Conservation (phyloP, 1,140 invertebrate genomes). For the Colletes latitarsis region DNA sequence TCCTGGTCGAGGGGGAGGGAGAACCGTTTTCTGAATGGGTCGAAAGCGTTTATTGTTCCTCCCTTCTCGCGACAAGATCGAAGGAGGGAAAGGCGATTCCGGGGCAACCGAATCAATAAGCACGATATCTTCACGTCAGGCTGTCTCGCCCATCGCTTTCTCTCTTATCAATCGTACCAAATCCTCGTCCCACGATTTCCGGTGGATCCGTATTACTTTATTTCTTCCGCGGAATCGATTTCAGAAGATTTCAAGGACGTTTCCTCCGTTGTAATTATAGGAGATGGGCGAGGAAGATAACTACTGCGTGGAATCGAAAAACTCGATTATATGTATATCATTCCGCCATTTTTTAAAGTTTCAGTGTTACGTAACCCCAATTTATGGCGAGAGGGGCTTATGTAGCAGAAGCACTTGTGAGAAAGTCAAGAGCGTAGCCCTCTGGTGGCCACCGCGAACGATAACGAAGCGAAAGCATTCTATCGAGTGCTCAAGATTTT, state of each 20-base stretch:
- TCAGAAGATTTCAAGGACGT: neutral
- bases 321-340: too few species aligned
- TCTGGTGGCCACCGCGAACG: too few species aligned
- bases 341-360: too few species aligned
- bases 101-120: constrained; percentile 26
- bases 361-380: too few species aligned
- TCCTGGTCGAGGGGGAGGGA: neutral
- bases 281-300: too few species aligned
- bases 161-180: constrained; percentile 17
- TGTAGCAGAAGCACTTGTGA: too few species aligned
- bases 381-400: too few species aligned
- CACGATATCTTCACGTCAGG: neutral
- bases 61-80: constrained; percentile 37
- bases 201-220: neutral
- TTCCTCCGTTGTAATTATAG: too few species aligned
- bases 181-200: neutral
- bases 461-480: too few species aligned
- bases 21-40: neutral
- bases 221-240: neutral
- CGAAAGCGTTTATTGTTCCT: constrained; percentile 36
- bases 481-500: too few species aligned
- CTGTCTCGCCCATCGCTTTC: neutral
- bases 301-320: too few species aligned
- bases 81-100: constrained; percentile 16
- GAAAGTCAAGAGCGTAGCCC: too few species aligned